Evolutionary conservation across 1,140 invertebrate species (phyloP).

Genomic region (Fopius arisanus): DNA sequence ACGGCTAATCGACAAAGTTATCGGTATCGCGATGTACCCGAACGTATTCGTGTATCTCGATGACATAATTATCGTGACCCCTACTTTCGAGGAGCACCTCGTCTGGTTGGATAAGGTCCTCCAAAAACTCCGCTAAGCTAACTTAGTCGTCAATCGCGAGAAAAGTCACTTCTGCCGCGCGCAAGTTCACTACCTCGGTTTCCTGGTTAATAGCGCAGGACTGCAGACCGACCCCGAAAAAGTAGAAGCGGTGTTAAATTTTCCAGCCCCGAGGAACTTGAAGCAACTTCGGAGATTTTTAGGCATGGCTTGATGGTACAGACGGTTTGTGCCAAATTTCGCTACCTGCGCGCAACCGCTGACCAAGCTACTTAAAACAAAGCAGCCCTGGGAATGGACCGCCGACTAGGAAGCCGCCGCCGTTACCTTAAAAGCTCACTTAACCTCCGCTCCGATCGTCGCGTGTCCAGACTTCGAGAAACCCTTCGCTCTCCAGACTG

Average conservation of each 20-base stretch:
- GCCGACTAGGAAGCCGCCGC: slow-evolving; percentile 29
- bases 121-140: no score
- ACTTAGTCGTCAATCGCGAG: no score
- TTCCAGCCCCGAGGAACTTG: slow-evolving; percentile 20
- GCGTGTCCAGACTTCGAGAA: slow-evolving; percentile 33
- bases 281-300: slow-evolving; percentile 33
- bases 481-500: slow-evolving; percentile 33
- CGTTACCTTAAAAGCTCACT: slow-evolving; percentile 23
- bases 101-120: no score
- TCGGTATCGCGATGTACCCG: no score
- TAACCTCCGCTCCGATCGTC: slow-evolving; percentile 37
- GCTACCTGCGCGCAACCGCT: slow-evolving; percentile 39
- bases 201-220: slow-evolving; percentile 43
- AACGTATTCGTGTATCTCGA: no score
- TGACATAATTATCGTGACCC: no score
- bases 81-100: no score
- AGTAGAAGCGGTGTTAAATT: slow-evolving; percentile 12
- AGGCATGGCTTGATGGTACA: slow-evolving; percentile 43
- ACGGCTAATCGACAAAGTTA: no score
- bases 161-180: no score
- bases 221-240: slow-evolving; percentile 51
- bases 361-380: slow-evolving; percentile 31
- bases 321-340: slow-evolving; percentile 45
- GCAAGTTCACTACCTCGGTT: slow-evolving; percentile 41
- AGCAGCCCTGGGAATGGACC: slow-evolving; percentile 23